phyloP scores from a whole-genome alignment of 2,797 vertebrate species.

The Pseudochirops cupreus region DNA sequence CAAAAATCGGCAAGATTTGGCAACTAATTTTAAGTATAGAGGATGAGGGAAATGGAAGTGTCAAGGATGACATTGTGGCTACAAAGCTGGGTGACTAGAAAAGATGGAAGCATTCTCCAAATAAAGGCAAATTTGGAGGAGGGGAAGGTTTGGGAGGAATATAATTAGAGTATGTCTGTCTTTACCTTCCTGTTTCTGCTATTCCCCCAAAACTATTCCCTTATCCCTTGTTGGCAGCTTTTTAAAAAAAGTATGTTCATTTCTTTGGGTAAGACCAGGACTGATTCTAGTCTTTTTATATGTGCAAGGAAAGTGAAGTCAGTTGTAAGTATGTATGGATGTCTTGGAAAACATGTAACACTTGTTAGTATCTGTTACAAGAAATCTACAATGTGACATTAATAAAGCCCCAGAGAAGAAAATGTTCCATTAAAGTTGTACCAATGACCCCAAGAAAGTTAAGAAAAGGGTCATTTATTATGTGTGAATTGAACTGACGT shows the following conservation, averaged over 20 bases:
- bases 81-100: not conserved
- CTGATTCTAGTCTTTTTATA: not conserved
- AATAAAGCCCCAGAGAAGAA: slow-evolving; percentile 32
- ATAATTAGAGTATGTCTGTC: not conserved
- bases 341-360: not conserved
- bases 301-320: not conserved
- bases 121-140: not conserved
- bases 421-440: slow-evolving; percentile 7
- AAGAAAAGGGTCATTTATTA: slow-evolving; percentile 20
- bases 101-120: not conserved
- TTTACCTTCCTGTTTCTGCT: not conserved
- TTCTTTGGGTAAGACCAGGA: slow-evolving; percentile 15
- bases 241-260: not conserved
- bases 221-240: not conserved
- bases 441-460: slow-evolving; percentile 28
- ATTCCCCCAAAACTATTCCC: not conserved
- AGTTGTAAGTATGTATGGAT: not conserved
- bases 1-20: not conserved
- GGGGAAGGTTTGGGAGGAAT: not conserved
- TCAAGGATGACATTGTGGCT: not conserved
- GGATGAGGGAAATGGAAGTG: not conserved
- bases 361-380: slow-evolving; percentile 24
- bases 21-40: not conserved
- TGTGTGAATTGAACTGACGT: not conserved
- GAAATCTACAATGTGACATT: slow-evolving; percentile 20